Base-by-base conservation (phyloP, 2,888 invertebrate genomes). In the Amphipyra tragopoginis region DNA sequence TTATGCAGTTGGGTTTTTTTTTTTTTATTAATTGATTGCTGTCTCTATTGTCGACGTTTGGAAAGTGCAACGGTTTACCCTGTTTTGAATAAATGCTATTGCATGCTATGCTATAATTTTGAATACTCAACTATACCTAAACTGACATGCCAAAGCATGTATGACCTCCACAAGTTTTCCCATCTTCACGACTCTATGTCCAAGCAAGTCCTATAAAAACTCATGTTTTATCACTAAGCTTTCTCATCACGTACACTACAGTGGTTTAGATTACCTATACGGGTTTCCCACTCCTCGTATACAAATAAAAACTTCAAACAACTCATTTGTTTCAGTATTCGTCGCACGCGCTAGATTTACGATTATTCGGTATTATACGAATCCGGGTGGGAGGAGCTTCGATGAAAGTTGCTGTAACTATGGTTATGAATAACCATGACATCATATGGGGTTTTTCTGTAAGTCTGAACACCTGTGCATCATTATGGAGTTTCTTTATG, bases 191-290 rank as follows among this genome's bases (percentile, higher is more conserved):
- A 26, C 60, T 5, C 10, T 56, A 45, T 50, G 45, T 65, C 38
- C 43, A 29, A 43, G 15, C 3, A 53, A 51, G 14, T 45, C 34
- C 43, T 38, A 63, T 65, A 74, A 67, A 68, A 51, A 44, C 52
- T 56, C 38, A 59, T 56, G 45, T 52, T 59, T 80, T 80, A 67
- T 70, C 72, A 81, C 82, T 87, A 85, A 77, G 82, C 68, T 90
- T 90, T 90, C 93, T 71, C 84, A 85, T 93, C 93, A 93, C 93
- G 93, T 93, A 87, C 79, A 47, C 44, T 38, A 71, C 84, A 83
- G 90, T 86, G 92, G 93, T 90, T 92, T 86, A 88, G 83, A 87
- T 93, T 90, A 86, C 90, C 85, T 79, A 83, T 85, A 82, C 84
- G 90, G 91, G 84, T 87, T 93, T 93, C 83, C 92, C 93, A 87